Percentiles rank a stretch among this genome's conserved stretches.
Conservation (phyloP, 2,888 invertebrate genomes). For the Netelia melanura region DNA sequence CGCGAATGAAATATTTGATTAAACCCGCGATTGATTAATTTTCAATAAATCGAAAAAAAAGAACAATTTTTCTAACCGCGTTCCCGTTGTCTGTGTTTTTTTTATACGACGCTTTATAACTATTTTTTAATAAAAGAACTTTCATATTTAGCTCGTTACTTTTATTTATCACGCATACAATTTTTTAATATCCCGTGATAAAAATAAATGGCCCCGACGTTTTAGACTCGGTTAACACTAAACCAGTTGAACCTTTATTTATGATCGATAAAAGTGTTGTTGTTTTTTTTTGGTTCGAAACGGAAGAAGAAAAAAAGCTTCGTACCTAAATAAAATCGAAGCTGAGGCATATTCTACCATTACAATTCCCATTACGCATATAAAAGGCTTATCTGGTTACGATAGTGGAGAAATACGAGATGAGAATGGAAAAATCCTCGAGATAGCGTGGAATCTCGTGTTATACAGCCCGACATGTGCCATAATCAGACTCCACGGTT, state of each 20-base stretch:
- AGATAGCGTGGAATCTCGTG: constrained; percentile 22
- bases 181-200: neutral
- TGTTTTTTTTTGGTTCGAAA: neutral
- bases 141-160: no score
- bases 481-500: constrained; percentile 57
- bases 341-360: constrained; percentile 9
- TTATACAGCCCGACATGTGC: constrained; percentile 50
- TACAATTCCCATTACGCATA: constrained; percentile 23
- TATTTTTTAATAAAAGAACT: no score
- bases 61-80: no score
- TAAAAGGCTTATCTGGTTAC: constrained; percentile 28
- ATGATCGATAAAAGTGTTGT: neutral
- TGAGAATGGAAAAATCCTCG: constrained; percentile 33
- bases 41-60: neutral
- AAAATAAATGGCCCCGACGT: neutral
- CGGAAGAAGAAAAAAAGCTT: neutral
- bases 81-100: no score
- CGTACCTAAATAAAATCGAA: neutral
- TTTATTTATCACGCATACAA: neutral
- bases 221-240: neutral
- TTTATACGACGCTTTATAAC: no score
- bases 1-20: neutral
- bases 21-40: neutral
- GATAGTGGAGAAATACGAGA: constrained; percentile 24
- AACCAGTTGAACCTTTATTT: neutral